These are phyloP conservation scores for Pagrus major DNA, from an alignment of 2,113 vertebrate genomes.

Conservation along the genomic window DNA sequence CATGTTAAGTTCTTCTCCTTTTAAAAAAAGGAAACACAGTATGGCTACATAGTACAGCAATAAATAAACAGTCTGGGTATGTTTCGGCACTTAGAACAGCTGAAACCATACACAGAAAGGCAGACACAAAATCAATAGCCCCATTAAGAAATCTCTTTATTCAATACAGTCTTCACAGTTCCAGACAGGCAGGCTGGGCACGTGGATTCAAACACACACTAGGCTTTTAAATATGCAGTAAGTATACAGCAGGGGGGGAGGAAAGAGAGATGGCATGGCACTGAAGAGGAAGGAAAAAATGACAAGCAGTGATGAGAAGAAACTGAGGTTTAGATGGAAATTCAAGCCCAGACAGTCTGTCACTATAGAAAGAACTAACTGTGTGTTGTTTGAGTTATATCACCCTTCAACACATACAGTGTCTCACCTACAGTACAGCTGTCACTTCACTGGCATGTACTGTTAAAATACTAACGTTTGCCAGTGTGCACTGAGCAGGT, in stretches of 20 bases:
- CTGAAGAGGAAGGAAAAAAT: neutral
- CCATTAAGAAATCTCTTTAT: conserved; percentile 55
- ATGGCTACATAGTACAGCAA: neutral
- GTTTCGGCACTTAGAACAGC: conserved; percentile 8
- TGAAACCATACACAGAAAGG: conserved; percentile 9
- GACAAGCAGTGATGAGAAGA: neutral
- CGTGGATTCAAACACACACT: conserved; percentile 46
- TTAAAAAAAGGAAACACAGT: neutral
- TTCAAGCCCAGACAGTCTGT: neutral
- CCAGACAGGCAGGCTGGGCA: conserved; percentile 24
- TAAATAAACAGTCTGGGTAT: conserved; percentile 7
- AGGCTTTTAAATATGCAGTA: conserved; percentile 67
- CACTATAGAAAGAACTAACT: conserved; percentile 1
- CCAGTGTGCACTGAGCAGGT: neutral
- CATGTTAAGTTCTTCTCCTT: neutral
- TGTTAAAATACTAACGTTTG: neutral
- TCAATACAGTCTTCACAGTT: conserved; percentile 34
- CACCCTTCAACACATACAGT: neutral
- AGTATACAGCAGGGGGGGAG: conserved; percentile 34
- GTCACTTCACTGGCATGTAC: neutral
- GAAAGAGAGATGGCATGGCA: neutral
- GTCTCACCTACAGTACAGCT: neutral
- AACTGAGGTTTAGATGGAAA: neutral
- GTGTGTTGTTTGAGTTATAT: conserved; percentile 8
- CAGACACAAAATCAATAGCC: conserved; percentile 49